Percentiles rank a stretch among this genome's conserved stretches.
Conservation (phyloP, 2,888 invertebrate species). For the Orthosia gracilis region DNA sequence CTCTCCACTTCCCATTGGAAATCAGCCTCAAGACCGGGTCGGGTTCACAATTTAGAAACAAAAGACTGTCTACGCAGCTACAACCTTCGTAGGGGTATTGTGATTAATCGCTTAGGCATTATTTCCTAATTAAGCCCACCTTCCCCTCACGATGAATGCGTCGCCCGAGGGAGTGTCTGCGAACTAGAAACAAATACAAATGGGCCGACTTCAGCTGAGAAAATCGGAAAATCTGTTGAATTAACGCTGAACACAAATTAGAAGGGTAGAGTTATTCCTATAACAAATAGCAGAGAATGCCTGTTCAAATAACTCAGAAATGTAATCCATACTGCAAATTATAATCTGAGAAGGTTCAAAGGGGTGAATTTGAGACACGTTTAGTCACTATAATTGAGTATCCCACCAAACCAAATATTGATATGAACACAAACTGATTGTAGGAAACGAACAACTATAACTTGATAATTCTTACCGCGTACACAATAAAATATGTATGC, state of each 20-base stretch:
- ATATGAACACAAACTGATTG: constrained; percentile 43
- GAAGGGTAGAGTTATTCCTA: constrained; percentile 71
- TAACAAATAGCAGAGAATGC: constrained; percentile 59
- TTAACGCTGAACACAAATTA: constrained; percentile 83
- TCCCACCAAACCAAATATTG: constrained; percentile 26
- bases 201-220: constrained; percentile 76
- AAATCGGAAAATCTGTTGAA: constrained; percentile 85
- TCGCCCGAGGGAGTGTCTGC: constrained; percentile 80
- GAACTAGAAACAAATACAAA: constrained; percentile 84
- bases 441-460: constrained; percentile 48
- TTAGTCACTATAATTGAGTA: constrained; percentile 39
- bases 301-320: constrained; percentile 60
- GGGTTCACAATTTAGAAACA: constrained; percentile 75
- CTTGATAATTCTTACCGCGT: constrained; percentile 52
- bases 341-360: constrained; percentile 24
- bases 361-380: constrained; percentile 25
- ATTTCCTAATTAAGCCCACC: constrained; percentile 90
- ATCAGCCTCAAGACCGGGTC: constrained; percentile 80
- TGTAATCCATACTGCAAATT: constrained; percentile 61
- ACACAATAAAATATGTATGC: constrained; percentile 75
- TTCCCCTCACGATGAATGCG: constrained; percentile 82
- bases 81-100: constrained; percentile 77
- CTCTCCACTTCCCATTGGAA: constrained; percentile 82
- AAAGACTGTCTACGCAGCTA: constrained; percentile 71
- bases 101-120: constrained; percentile 90